These are phyloP conservation scores for Mesoclemmys tuberculata DNA, from an alignment of 2,113 vertebrate genomes.

Conservation along the genomic window DNA sequence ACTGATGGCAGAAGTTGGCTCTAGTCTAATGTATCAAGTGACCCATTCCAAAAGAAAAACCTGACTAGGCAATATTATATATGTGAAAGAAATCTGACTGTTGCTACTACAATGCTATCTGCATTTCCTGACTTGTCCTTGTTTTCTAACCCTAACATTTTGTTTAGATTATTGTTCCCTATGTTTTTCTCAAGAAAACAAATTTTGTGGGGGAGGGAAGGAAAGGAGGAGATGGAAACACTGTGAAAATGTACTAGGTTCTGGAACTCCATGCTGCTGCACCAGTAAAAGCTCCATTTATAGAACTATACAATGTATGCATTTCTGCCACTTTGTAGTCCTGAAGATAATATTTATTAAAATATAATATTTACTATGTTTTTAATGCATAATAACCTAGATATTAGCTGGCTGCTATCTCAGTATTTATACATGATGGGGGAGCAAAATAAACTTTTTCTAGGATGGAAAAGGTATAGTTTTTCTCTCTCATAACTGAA, in stretches of 20 bases:
- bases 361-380: slow-evolving; percentile 49
- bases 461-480: slow-evolving; percentile 18
- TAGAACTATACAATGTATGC: background rate
- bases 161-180: slow-evolving; percentile 32
- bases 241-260: background rate
- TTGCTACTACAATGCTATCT: background rate
- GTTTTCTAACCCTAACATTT: slow-evolving; percentile 29
- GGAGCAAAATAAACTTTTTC: background rate
- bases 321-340: slow-evolving; percentile 38
- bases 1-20: background rate
- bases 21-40: background rate
- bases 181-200: slow-evolving; percentile 17
- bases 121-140: background rate
- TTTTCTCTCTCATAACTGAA: slow-evolving; percentile 12
- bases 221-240: background rate
- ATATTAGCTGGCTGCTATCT: slow-evolving; percentile 15
- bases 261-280: background rate
- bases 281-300: slow-evolving; percentile 39
- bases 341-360: slow-evolving; percentile 37
- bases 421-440: slow-evolving; percentile 6
- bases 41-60: background rate
- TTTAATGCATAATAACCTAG: slow-evolving; percentile 51
- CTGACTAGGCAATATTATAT: background rate
- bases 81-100: background rate
- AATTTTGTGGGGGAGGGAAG: background rate